Evolutionary conservation across 2,888 invertebrate genomes (phyloP).

Genomic region (Asteroscopus sphinx): DNA sequence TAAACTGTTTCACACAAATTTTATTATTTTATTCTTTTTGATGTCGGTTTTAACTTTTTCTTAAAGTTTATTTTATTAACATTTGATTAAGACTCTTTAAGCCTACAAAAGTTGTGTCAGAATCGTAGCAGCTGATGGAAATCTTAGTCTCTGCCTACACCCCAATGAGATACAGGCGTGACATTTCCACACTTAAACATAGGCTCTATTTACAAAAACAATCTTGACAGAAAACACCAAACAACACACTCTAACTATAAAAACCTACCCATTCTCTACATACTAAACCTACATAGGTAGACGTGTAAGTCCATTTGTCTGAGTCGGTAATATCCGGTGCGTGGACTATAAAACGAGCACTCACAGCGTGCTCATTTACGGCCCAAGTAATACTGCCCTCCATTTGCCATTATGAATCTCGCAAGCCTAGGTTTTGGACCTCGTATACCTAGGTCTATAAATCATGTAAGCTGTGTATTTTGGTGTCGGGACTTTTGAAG

Average conservation of each 20-base stretch:
- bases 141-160: too few relatives aligned
- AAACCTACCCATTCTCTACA: conserved; percentile 9
- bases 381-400: conserved; percentile 26
- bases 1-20: too few relatives aligned
- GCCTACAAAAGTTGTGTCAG: too few relatives aligned
- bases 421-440: conserved; percentile 18
- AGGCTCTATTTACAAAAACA: not conserved
- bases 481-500: conserved; percentile 3
- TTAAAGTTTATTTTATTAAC: too few relatives aligned
- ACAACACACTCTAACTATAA: not conserved
- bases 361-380: conserved; percentile 35
- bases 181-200: too few relatives aligned
- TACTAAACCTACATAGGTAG: conserved; percentile 9
- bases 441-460: conserved; percentile 25
- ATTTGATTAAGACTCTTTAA: too few relatives aligned
- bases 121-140: too few relatives aligned
- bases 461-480: conserved; percentile 22
- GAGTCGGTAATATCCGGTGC: conserved; percentile 29
- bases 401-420: conserved; percentile 40
- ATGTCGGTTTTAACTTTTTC: too few relatives aligned
- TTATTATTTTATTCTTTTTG: too few relatives aligned
- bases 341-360: conserved; percentile 42
- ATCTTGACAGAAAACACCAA: not conserved
- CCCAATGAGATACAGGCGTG: too few relatives aligned
- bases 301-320: conserved; percentile 10